Conservation (phyloP, 2,888 invertebrate genomes). For the Leucophora obtusa region DNA sequence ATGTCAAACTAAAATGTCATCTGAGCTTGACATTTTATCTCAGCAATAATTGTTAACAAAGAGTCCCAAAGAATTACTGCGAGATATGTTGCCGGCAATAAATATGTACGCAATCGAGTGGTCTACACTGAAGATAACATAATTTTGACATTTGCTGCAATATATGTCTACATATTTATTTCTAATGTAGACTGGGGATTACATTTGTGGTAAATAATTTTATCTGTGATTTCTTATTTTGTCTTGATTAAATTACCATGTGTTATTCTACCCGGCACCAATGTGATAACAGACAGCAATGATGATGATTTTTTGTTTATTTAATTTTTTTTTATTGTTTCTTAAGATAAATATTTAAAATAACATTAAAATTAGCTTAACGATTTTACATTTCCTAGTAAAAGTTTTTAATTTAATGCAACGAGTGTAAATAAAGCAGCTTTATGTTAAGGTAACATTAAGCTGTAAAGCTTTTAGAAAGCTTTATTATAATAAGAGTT, state of each 20-base stretch:
- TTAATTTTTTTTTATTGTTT: neutral
- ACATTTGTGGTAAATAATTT: neutral
- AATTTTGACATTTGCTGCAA: no score
- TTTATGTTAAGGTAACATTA: neutral
- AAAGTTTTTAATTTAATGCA: neutral
- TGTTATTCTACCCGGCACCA: constrained; percentile 48
- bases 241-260: neutral
- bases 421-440: neutral
- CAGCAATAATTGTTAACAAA: no score
- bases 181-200: no score
- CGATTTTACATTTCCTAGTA: neutral
- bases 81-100: no score
- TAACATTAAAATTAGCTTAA: neutral
- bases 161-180: no score
- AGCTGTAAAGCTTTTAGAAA: neutral
- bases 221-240: neutral
- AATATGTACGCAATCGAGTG: no score
- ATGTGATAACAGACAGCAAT: constrained; percentile 24
- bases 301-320: neutral
- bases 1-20: no score
- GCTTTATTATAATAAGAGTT: neutral
- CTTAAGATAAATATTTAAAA: neutral
- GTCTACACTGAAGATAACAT: no score
- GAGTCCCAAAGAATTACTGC: no score
- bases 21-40: no score